These are phyloP conservation scores for Zeugodacus cucurbitae DNA, from an alignment of 1,140 invertebrate genomes.

Conservation along the genomic window DNA sequence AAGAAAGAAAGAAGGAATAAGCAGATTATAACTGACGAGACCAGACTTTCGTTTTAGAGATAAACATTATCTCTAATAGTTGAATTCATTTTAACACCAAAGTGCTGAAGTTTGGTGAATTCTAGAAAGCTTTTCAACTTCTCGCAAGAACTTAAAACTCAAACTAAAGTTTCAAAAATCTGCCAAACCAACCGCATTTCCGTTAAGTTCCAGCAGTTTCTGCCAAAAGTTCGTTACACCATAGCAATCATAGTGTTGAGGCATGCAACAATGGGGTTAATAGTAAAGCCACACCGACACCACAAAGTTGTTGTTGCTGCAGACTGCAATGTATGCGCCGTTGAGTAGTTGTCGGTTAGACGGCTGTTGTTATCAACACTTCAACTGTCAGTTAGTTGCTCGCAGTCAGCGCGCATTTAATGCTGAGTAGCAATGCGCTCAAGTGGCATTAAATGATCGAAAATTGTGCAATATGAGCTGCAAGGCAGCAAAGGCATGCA, in stretches of 20 bases:
- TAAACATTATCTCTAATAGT: too few relatives aligned
- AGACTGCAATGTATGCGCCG: not conserved
- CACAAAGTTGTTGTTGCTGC: not conserved
- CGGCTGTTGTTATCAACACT: constrained; percentile 25
- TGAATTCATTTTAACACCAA: too few relatives aligned
- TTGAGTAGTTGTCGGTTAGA: not conserved
- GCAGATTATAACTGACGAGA: too few relatives aligned
- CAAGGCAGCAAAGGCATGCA: not conserved
- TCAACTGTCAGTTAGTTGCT: not conserved
- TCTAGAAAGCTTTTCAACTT: too few relatives aligned
- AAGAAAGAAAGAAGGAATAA: too few relatives aligned
- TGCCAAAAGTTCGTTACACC: not conserved
- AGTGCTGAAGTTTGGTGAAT: too few relatives aligned
- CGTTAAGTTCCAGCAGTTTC: not conserved
- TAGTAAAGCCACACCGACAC: not conserved
- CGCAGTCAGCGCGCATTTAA: not conserved
- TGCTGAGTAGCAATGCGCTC: not conserved
- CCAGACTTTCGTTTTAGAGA: too few relatives aligned
- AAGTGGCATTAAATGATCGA: constrained; percentile 31
- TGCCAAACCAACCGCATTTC: not conserved
- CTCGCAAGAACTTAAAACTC: not conserved
- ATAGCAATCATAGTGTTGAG: not conserved
- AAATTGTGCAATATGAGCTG: not conserved
- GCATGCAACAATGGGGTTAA: not conserved
- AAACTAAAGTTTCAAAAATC: not conserved